Evolutionary conservation across 2,113 vertebrate species (phyloP), one percentile per base, ranked within the genome.

Genomic region (Dolichallabes microphthalmus): DNA sequence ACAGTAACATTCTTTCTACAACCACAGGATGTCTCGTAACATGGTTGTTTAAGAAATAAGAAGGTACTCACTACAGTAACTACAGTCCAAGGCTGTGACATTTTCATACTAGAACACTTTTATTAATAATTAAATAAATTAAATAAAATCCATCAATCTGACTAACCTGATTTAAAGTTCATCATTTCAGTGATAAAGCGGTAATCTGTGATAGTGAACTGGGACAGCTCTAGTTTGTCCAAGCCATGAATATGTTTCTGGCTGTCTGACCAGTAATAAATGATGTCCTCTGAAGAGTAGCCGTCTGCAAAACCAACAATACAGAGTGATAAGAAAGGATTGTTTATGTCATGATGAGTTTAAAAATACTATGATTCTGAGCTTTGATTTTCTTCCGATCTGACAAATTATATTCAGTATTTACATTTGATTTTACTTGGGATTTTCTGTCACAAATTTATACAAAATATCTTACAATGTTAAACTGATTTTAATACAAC

Each of bases 261-360:
- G 93, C 96, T 99, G 85, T 98, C 97, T 0, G 97, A 99, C 98
- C 98, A 99, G 91, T 97, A 96, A 91, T 99, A 99, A 52, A 97
- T 93, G 0, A 99, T 97, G 88, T 99, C 98, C 87, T 99, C 98
- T 2, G 98, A 97, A 17, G 98, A 98, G 93, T 99, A 99, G 53
- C 97, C 98, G 32, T 99, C 98, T 99, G 91, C 45, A 87, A 17
- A 15, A 32, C 1, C 79, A 55, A 80, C 10, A 85, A 30, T 25
- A 66, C 55, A 80, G 11, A 60, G 1, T 15, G 6, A 61, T 79
- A 3, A 50, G 15, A 30, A 15, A 73, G 22, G 2, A 73, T 35
- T 52, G 15, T 35, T 63, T 60, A 80, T 39, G 32, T 58, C 22
- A 17, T 27, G 50, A 2, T 75, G 6, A 27, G 14, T 6, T 22